Percentiles rank a stretch among this genome's conserved stretches.
Evolutionary conservation across 2,113 vertebrate species (phyloP).

Genomic region (Cathartes aura): DNA sequence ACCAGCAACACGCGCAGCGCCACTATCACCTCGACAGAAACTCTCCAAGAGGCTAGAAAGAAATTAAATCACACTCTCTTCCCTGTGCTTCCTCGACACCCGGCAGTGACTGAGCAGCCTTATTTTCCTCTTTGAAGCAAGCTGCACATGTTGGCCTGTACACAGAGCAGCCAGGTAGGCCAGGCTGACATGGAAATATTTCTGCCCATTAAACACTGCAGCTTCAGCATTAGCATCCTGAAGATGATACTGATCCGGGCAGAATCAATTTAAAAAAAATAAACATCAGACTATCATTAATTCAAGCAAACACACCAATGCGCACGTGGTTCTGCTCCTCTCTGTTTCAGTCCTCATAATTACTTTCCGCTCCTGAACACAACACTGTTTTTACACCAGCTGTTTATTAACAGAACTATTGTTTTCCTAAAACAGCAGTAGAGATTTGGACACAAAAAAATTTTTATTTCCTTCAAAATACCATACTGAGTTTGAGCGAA

Average conservation of each 20-base stretch:
- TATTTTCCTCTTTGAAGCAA: neutral
- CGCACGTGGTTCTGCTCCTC: accelerated
- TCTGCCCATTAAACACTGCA: neutral
- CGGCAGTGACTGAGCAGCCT: neutral
- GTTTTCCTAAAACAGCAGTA: neutral
- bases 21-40: neutral
- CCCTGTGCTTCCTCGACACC: neutral
- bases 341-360: neutral
- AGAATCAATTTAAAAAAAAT: neutral
- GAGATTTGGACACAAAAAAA: neutral
- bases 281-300: neutral
- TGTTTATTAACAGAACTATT: neutral
- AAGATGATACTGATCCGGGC: neutral
- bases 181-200: neutral
- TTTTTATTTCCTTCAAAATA: neutral
- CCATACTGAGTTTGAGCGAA: neutral
- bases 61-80: neutral
- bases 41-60: neutral
- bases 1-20: accelerated
- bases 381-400: neutral
- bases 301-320: neutral
- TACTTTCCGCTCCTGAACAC: neutral
- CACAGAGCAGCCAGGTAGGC: neutral
- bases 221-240: neutral
- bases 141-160: neutral